A percentile compares a stretch with the other conserved stretches of the same genome.
Conservation (phyloP, 2,888 invertebrate species). For the Archaeoteleia sp. region DNA sequence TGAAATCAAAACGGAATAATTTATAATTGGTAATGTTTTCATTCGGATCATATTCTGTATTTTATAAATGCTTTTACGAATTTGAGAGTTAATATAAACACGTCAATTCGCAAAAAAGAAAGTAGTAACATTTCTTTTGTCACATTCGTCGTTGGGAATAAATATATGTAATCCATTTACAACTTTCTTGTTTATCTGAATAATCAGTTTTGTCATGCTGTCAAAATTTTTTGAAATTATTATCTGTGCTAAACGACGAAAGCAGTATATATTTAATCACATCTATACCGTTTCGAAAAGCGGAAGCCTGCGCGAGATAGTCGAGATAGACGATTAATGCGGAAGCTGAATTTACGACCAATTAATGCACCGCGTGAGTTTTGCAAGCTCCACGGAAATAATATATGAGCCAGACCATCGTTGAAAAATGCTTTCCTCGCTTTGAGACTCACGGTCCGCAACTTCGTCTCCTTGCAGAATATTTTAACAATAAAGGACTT, state of each 20-base stretch:
- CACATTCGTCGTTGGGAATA: too few species aligned
- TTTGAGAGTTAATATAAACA: too few species aligned
- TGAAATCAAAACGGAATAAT: too few species aligned
- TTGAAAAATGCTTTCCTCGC: slow-evolving; percentile 46
- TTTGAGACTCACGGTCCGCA: slow-evolving; percentile 26
- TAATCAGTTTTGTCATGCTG: slow-evolving; percentile 24
- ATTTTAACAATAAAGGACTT: neutral
- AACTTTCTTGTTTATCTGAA: slow-evolving; percentile 19
- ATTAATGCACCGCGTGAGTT: slow-evolving; percentile 65
- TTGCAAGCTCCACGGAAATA: slow-evolving; percentile 54
- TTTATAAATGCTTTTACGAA: too few species aligned
- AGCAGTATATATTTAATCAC: slow-evolving; percentile 38
- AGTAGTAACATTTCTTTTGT: too few species aligned
- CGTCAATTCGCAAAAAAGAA: too few species aligned
- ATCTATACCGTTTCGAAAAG: slow-evolving; percentile 21
- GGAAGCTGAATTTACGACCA: slow-evolving; percentile 65
- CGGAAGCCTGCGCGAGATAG: slow-evolving; percentile 59
- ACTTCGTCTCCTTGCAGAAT: slow-evolving; percentile 5
- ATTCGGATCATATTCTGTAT: too few species aligned
- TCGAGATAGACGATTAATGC: slow-evolving; percentile 68
- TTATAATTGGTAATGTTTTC: too few species aligned
- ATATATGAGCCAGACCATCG: slow-evolving; percentile 53
- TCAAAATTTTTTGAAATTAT: slow-evolving; percentile 25
- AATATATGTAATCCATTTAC: too few species aligned
- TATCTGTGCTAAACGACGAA: slow-evolving; percentile 23